Conservation (phyloP, 2,797 vertebrate genomes). For the Crax fasciolata region DNA sequence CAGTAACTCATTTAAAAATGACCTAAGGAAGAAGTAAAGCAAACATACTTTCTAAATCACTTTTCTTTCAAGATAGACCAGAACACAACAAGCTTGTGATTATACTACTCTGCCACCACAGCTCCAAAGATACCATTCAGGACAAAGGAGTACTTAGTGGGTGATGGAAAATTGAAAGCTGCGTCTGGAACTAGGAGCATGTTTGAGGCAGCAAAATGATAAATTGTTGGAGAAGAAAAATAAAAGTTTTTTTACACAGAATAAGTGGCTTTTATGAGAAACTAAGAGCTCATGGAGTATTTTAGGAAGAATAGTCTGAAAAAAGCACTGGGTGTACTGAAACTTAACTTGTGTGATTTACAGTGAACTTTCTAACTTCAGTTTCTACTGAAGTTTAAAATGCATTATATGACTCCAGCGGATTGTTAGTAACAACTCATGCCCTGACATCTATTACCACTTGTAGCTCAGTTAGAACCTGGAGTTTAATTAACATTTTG, state of each 20-base stretch:
- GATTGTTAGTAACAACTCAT: neutral
- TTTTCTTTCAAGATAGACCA: neutral
- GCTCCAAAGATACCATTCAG: neutral
- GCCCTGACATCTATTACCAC: neutral
- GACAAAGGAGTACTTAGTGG: neutral
- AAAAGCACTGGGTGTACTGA: neutral
- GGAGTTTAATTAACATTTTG: neutral
- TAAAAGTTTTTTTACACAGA: neutral
- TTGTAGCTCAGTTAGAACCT: neutral
- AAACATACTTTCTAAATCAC: neutral
- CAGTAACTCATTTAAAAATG: conserved; percentile 88
- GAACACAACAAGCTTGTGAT: neutral
- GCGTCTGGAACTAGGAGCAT: neutral
- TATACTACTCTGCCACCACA: neutral
- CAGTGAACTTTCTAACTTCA: neutral
- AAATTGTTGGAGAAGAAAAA: neutral
- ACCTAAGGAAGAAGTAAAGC: conserved; percentile 79
- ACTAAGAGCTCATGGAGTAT: neutral
- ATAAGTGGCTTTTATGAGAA: neutral
- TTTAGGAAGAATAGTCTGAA: neutral
- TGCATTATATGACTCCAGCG: neutral
- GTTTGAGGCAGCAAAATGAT: neutral
- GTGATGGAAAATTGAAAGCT: neutral
- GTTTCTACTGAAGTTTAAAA: neutral
- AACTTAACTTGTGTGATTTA: neutral